Base-by-base conservation (phyloP, 2,797 vertebrate species). In the Nannoperca obscura region DNA sequence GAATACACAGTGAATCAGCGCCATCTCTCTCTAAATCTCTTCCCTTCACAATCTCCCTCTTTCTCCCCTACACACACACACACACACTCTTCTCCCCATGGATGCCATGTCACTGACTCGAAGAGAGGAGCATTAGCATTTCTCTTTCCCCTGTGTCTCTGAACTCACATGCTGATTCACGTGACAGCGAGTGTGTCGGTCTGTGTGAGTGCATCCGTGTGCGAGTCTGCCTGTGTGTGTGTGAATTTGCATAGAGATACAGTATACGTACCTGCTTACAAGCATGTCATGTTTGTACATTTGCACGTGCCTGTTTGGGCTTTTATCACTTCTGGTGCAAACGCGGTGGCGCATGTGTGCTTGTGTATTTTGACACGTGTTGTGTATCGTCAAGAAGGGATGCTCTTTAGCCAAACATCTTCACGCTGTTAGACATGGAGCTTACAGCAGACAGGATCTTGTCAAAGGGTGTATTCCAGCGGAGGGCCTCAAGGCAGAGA, bases 101-200 rank as follows among this genome's bases (percentile, higher is more conserved):
- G 91, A 91, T 68, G 76, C 74, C 87, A 81, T 88, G 91, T 88
- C 83, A 87, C 79, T 46, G 87, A 92, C 88, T 92, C 89, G 77
- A 89, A 86, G 78, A 89, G 86, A 74, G 42, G 59, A 88, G 74
- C 80, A 89, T 93, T 93, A 89, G 90, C 92, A 93, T 92, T 91
- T 90, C 85, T 86, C 80, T 88, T 38, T 87, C 83, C 86, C 81
- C 53, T 24, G 87, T 38, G 87, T 87, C 74, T 82, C 81, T 50
- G 0, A 64, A 83, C 80, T 91, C 92, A 91, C 91, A 90, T 88
- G 89, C 65, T 34, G 85, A 77, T 84, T 91, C 90, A 89, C 76
- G 87, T 86, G 92, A 78, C 73, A 52, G 71, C 1, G 27, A 60
- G 53, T 12, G 46, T 36, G 34, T 52, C 32, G 20, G 70, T 44